Conservation (phyloP, 2,797 vertebrate species). For the Astyanax mexicanus region DNA sequence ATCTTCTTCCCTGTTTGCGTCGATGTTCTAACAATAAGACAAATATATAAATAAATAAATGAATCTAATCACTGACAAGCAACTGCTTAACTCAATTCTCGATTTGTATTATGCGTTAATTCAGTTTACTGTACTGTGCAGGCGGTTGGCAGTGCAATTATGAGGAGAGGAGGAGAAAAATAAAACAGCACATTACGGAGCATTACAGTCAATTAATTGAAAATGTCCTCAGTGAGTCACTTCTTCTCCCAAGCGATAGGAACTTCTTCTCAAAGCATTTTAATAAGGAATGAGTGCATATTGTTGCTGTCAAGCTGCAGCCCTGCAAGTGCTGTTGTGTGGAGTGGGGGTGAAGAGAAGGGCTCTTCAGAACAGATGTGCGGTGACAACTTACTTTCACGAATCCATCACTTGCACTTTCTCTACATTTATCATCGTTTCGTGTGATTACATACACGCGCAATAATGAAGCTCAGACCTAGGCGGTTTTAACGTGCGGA, state of each 20-base stretch:
- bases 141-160: slow-evolving; percentile 62
- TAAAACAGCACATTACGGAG: slow-evolving; percentile 60
- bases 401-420: slow-evolving; percentile 30
- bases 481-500: neutral
- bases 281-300: slow-evolving; percentile 27
- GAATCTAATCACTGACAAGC: neutral
- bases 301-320: slow-evolving; percentile 15
- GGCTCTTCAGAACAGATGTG: slow-evolving; percentile 25
- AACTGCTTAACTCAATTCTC: slow-evolving; percentile 67
- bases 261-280: slow-evolving; percentile 61
- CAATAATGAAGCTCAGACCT: neutral
- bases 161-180: slow-evolving; percentile 65
- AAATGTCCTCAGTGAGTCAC: slow-evolving; percentile 64
- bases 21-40: slow-evolving; percentile 48
- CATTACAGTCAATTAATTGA: slow-evolving; percentile 72
- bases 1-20: neutral
- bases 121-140: slow-evolving; percentile 67
- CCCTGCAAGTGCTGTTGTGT: neutral
- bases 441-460: slow-evolving; percentile 3
- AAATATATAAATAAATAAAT: slow-evolving; percentile 42
- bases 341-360: slow-evolving; percentile 11
- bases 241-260: slow-evolving; percentile 53
- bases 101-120: slow-evolving; percentile 75
- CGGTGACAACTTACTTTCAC: slow-evolving; percentile 36
- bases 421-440: slow-evolving; percentile 30